Evolutionary conservation across 1,140 invertebrate species (phyloP), one percentile per base, ranked within the genome.

Genomic region (Drosophila pandora): DNA sequence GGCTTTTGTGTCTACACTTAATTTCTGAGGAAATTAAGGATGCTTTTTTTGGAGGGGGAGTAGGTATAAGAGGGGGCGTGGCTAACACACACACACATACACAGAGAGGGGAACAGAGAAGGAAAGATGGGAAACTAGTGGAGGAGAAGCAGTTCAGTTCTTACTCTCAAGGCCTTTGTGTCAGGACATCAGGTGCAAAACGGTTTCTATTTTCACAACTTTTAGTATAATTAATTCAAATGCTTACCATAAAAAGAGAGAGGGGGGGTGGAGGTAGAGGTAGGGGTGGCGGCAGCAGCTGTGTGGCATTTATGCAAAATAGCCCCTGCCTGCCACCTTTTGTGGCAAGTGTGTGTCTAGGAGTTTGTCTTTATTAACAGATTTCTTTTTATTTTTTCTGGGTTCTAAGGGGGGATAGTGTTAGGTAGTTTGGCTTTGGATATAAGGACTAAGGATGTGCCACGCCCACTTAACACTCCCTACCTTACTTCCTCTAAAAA

Each of bases 151-250:
- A 60, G 12, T 17, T 17, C 17, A 17, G 17, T 17, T 17, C 17
- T 17, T 17, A 17, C 39, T 54, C 43, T 57, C 63, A 69, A 57
- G 63, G 63, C 50, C 74, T 37, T 74, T 63, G 61, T 81, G 73
- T 77, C 74, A 58, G 82, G 82, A 60, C 82, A 85, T 87, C 82
- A 85, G 82, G 77, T 85, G 82, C 68, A 87, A 77, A 85, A 60
- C 74, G 77, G 79, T 85, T 87, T 87, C 82, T 87, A 87, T 85
- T 87, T 77, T 87, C 82, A 81, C 82, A 87, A 85, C 82, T 85
- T 82, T 85, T 55, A 70, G 82, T 78, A 87, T 85, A 85, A 85
- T 85, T 85, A 85, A 85, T 85, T 85, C 82, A 85, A 85, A 87
- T 85, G 82, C 64, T 85, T 80, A 80, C 76, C 81, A 77, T 81